These are phyloP conservation scores for Drosophila jambulina DNA, from an alignment of 1,140 invertebrate species.

Conservation along the genomic window DNA sequence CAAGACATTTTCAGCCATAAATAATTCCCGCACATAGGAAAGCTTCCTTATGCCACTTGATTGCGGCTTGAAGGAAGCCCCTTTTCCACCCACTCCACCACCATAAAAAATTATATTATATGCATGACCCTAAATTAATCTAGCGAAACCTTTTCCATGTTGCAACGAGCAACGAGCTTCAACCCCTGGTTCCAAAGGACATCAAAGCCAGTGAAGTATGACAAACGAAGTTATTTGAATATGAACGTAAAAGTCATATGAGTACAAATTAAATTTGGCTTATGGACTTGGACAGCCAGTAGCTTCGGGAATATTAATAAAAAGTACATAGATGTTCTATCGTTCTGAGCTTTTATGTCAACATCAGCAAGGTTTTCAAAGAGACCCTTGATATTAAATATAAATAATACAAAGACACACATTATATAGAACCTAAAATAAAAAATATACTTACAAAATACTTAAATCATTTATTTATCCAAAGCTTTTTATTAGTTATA, in stretches of 20 bases:
- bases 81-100: slow-evolving; percentile 15
- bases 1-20: slow-evolving; percentile 60
- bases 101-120: slow-evolving; percentile 81
- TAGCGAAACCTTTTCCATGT: slow-evolving; percentile 76
- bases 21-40: slow-evolving; percentile 64
- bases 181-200: slow-evolving; percentile 41
- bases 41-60: slow-evolving; percentile 57
- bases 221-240: slow-evolving; percentile 79
- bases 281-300: slow-evolving; percentile 45
- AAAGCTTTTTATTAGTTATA: too few species aligned
- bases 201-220: slow-evolving; percentile 79
- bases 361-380: slow-evolving; percentile 2
- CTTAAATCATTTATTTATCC: too few species aligned
- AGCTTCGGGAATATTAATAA: slow-evolving; percentile 12
- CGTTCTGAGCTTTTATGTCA: slow-evolving; percentile 11
- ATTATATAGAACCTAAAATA: background rate
- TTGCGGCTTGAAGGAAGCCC: slow-evolving; percentile 44
- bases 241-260: slow-evolving; percentile 74
- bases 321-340: slow-evolving; percentile 25
- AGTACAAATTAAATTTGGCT: slow-evolving; percentile 80
- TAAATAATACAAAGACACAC: too few species aligned
- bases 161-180: slow-evolving; percentile 35
- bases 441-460: too few species aligned
- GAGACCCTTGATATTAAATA: too few species aligned
- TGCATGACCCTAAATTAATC: slow-evolving; percentile 84